Percentiles rank a stretch among this genome's conserved stretches.
phyloP scores from a whole-genome alignment of 1,140 invertebrate genomes.

The Trinorchestia longiramus region DNA sequence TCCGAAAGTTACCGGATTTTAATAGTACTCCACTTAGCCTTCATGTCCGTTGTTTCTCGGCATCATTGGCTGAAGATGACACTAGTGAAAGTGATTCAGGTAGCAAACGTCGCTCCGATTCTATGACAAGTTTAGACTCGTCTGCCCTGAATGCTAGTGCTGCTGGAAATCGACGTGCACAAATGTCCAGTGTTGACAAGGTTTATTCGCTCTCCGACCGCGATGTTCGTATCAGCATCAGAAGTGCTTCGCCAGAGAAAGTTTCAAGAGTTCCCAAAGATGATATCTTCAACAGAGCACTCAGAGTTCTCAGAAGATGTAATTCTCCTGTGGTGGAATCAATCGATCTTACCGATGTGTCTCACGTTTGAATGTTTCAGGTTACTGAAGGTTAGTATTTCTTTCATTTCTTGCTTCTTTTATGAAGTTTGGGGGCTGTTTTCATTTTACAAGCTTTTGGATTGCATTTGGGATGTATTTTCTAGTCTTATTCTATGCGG shows the following conservation, averaged over 20 bases:
- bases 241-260: not conserved
- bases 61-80: not conserved
- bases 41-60: not conserved
- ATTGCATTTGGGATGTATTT: too few species aligned
- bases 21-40: not conserved
- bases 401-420: not conserved
- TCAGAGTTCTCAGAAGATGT: not conserved
- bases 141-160: not conserved
- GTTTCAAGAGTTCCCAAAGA: not conserved
- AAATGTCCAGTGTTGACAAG: not conserved
- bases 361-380: not conserved
- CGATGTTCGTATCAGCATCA: slow-evolving; percentile 1
- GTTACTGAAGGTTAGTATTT: not conserved
- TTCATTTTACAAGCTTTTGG: not conserved
- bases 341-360: not conserved
- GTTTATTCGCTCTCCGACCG: not conserved
- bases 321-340: not conserved
- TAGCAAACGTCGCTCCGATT: not conserved
- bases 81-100: not conserved
- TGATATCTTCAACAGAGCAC: slow-evolving; percentile 16
- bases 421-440: not conserved
- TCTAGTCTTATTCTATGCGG: too few species aligned
- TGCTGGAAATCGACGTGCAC: not conserved
- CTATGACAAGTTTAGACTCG: not conserved
- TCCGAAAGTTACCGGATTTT: not conserved